Percentiles rank a stretch among this genome's conserved stretches.
Conservation (phyloP, 2,113 vertebrate species). For the Parus major region DNA sequence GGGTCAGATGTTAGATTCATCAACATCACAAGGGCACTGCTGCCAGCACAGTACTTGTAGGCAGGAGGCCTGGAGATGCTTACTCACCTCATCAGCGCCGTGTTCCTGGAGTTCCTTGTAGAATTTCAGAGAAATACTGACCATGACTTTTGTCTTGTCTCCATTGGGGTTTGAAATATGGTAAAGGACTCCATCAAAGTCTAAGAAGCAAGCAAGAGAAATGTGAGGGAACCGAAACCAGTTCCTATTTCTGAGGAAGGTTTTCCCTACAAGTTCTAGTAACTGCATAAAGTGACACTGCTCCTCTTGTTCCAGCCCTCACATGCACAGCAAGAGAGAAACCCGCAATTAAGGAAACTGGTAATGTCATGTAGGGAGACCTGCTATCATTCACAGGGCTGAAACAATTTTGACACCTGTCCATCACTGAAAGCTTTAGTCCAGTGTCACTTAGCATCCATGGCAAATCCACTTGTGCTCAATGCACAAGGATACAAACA, state of each 20-base stretch:
- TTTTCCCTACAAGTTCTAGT: background rate
- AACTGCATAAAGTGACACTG: background rate
- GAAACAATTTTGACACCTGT: background rate
- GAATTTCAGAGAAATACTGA: conserved; percentile 99
- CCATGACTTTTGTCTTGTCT: conserved; percentile 98
- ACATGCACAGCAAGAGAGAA: background rate
- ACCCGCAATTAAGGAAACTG: background rate
- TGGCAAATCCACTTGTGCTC: background rate
- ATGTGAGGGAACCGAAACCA: background rate
- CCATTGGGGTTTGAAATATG: conserved; percentile 98
- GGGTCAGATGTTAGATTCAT: background rate
- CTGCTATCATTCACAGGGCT: background rate
- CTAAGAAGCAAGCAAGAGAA: conserved; percentile 70
- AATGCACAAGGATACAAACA: background rate
- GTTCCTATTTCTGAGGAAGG: background rate
- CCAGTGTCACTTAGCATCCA: background rate
- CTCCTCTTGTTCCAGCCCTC: background rate
- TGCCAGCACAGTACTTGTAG: background rate
- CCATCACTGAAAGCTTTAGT: background rate
- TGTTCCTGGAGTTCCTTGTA: conserved; percentile 99
- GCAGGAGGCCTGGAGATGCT: background rate
- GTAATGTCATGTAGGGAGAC: background rate
- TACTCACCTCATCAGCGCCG: conserved; percentile 91
- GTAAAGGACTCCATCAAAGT: conserved; percentile 98
- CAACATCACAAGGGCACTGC: background rate